These are phyloP conservation scores for Apamea crenata DNA, from an alignment of 2,888 invertebrate genomes.

Conservation along the genomic window DNA sequence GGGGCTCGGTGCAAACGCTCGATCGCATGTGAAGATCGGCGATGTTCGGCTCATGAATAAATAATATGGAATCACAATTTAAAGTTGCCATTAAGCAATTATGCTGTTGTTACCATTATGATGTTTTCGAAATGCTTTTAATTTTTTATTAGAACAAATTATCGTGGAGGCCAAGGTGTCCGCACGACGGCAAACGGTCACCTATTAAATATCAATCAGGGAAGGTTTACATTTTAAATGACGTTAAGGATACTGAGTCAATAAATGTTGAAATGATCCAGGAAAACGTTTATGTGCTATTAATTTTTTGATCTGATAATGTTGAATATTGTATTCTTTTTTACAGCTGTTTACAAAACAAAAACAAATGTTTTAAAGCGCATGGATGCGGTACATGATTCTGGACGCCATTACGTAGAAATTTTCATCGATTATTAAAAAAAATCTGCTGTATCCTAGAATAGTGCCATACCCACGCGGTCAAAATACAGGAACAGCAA, in stretches of 20 bases:
- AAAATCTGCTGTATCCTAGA: not conserved
- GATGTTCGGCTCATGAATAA: conserved; percentile 86
- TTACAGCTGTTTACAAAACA: not conserved
- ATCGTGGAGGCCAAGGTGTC: conserved; percentile 84
- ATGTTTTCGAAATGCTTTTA: conserved; percentile 89
- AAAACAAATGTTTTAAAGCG: not conserved
- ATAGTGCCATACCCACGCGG: no score
- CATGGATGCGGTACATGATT: no score
- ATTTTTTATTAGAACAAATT: conserved; percentile 89
- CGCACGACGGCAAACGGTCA: conserved; percentile 78
- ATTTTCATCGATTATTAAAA: not conserved
- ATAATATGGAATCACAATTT: conserved; percentile 88
- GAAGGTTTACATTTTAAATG: conserved; percentile 49
- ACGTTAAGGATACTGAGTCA: conserved; percentile 50
- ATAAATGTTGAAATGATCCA: conserved; percentile 49
- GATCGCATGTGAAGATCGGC: conserved; percentile 83
- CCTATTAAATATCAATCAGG: conserved; percentile 89
- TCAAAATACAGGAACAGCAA: no score
- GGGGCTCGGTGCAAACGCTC: conserved; percentile 80
- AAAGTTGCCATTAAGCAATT: conserved; percentile 88
- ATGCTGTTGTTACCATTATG: conserved; percentile 87
- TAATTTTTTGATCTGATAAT: conserved; percentile 28
- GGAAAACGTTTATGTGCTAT: conserved; percentile 27
- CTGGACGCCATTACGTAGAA: not conserved
- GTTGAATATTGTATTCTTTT: not conserved